These are phyloP conservation scores for Prorops nasuta DNA, from an alignment of 1,140 invertebrate genomes.

Conservation along the genomic window DNA sequence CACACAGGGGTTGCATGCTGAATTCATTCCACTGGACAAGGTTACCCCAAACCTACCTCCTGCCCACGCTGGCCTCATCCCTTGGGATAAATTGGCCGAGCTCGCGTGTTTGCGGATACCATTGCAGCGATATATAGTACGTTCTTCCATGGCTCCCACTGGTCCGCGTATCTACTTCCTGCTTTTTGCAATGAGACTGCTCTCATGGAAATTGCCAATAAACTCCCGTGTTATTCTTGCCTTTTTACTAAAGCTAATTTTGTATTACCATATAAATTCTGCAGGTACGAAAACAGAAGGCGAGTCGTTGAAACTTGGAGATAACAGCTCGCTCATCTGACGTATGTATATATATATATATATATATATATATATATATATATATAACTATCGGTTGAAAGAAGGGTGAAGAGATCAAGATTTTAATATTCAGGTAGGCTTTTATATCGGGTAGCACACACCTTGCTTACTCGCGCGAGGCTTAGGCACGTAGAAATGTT, in stretches of 20 bases:
- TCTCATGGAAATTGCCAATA: conserved; percentile 41
- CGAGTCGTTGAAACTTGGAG: too few species aligned
- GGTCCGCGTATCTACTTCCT: conserved; percentile 21
- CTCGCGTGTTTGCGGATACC: conserved; percentile 53
- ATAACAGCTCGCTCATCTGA: too few species aligned
- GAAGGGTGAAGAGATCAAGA: too few species aligned
- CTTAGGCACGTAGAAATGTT: conserved; percentile 23
- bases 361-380: too few species aligned
- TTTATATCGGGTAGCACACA: too few species aligned
- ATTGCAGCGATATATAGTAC: conserved; percentile 50
- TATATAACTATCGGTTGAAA: too few species aligned
- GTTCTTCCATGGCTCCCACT: conserved; percentile 31
- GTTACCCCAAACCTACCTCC: conserved; percentile 34
- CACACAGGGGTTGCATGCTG: conserved; percentile 38
- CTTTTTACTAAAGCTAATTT: too few species aligned
- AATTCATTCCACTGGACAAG: conserved; percentile 53
- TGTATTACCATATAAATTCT: too few species aligned
- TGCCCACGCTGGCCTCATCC: conserved; percentile 40
- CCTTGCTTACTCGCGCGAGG: conserved; percentile 2
- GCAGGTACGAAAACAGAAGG: too few species aligned
- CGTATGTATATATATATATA: too few species aligned
- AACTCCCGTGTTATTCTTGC: conserved; percentile 25
- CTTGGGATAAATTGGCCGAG: conserved; percentile 55
- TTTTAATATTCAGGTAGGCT: too few species aligned
- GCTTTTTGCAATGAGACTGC: conserved; percentile 34